Evolutionary conservation across 2,888 invertebrate genomes (phyloP).

Genomic region (Apamea monoglypha): DNA sequence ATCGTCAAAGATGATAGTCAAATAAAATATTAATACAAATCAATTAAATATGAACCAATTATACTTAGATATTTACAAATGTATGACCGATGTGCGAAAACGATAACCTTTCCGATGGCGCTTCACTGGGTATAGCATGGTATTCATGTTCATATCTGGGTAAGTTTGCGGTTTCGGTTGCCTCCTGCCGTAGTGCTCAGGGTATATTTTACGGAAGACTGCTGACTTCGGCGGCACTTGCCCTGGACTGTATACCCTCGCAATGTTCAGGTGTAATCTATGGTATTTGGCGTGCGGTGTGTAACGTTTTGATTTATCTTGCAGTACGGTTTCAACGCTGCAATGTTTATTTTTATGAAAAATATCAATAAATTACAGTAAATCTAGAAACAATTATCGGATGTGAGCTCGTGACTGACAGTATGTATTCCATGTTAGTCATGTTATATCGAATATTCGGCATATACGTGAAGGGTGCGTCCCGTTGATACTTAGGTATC

Average conservation of each 20-base stretch:
- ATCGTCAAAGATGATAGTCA: not conserved
- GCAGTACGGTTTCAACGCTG: constrained; percentile 28
- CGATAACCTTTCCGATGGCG: constrained; percentile 14
- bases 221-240: constrained; percentile 23
- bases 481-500: too few relatives aligned
- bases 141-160: constrained; percentile 19
- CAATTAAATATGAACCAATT: not conserved
- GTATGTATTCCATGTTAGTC: not conserved
- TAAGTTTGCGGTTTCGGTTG: constrained; percentile 1
- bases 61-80: constrained; percentile 20
- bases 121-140: constrained; percentile 7
- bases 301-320: constrained; percentile 43
- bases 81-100: not conserved
- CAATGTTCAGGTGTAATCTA: constrained; percentile 63
- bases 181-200: not conserved
- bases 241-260: constrained; percentile 59
- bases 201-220: constrained; percentile 7
- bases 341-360: constrained; percentile 22
- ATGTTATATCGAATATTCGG: not conserved
- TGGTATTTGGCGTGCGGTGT: constrained; percentile 42
- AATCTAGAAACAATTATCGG: not conserved
- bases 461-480: not conserved
- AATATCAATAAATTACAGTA: not conserved
- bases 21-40: constrained; percentile 8
- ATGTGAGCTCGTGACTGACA: too few relatives aligned